These are phyloP conservation scores for Mycetomoellerius zeteki DNA, from an alignment of 1,140 invertebrate species.

Conservation along the genomic window DNA sequence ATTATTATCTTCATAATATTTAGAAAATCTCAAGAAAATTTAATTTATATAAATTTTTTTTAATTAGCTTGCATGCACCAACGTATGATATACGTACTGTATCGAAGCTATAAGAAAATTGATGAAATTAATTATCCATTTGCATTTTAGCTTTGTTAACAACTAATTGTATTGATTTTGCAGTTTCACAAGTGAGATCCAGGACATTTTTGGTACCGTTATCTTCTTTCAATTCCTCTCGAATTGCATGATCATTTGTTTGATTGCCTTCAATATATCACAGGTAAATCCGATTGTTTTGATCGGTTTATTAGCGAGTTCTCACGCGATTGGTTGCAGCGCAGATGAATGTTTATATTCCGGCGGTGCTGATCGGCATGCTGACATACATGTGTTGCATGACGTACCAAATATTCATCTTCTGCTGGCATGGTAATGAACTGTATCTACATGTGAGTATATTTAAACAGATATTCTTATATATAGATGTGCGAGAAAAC, in stretches of 20 bases:
- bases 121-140: constrained; percentile 23
- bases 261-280: constrained; percentile 86
- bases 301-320: neutral
- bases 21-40: neutral
- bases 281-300: constrained; percentile 79
- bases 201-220: constrained; percentile 82
- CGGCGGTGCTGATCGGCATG: constrained; percentile 85
- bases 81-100: neutral
- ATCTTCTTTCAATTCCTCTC: constrained; percentile 86
- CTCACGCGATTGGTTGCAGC: constrained; percentile 1
- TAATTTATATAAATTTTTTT: neutral
- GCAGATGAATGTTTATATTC: constrained; percentile 78
- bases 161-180: constrained; percentile 36
- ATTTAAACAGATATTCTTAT: neutral
- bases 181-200: constrained; percentile 77
- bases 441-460: constrained; percentile 84
- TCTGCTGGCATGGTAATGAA: constrained; percentile 88
- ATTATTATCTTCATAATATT: too few species aligned
- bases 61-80: neutral
- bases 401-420: constrained; percentile 87
- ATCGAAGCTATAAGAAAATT: neutral
- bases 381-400: constrained; percentile 85
- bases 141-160: constrained; percentile 9
- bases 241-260: constrained; percentile 87
- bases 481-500: neutral